Conservation (phyloP, 2,113 vertebrate genomes). For the Sinocyclocheilus rhinocerous region DNA sequence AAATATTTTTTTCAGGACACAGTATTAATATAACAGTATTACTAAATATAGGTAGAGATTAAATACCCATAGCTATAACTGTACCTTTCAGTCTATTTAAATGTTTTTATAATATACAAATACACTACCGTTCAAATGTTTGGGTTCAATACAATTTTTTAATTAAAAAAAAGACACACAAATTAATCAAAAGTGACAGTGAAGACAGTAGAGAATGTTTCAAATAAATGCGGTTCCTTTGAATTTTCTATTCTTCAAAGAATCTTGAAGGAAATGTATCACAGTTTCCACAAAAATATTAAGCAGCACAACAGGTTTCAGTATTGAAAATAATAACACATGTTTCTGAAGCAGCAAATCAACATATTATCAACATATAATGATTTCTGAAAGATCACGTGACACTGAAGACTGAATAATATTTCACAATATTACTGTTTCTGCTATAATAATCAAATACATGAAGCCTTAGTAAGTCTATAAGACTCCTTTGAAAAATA, state of each 20-base stretch:
- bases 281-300: too few species aligned
- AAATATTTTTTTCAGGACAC: background rate
- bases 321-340: background rate
- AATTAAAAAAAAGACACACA: background rate
- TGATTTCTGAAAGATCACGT: background rate
- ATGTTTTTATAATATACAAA: background rate
- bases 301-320: background rate
- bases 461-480: too few species aligned
- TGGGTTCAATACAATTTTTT: background rate
- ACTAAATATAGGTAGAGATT: background rate
- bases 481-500: too few species aligned
- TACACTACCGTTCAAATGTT: background rate
- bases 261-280: too few species aligned
- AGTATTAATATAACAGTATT: background rate
- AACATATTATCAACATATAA: too few species aligned
- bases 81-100: background rate
- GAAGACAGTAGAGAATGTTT: background rate
- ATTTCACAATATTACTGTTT: background rate
- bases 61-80: background rate
- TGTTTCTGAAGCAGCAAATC: background rate
- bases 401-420: background rate
- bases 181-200: background rate
- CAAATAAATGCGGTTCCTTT: background rate
- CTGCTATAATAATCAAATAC: background rate
- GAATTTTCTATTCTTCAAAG: background rate